Evolutionary conservation across 2,797 vertebrate genomes (phyloP), one percentile per base, ranked within the genome.

Genomic region (Cheirogaleus major): DNA sequence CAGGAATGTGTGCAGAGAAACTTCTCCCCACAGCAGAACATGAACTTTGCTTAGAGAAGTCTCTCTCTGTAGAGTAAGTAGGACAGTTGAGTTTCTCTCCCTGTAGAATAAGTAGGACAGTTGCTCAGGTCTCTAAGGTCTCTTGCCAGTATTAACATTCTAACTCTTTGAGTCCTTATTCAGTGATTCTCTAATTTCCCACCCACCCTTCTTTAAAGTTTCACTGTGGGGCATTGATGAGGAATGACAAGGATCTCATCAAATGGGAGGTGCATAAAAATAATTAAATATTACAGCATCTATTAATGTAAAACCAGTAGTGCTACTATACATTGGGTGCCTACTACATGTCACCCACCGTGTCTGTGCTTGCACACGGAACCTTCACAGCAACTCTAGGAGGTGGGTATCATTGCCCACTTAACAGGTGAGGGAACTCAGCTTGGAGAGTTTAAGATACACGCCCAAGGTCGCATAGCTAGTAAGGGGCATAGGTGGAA

Each of bases 31-130:
- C 13, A 20, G 15, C 59, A 55, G 27, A 96, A 84, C 76, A 89
- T 65, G 88, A 93, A 78, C 50, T 97, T 83, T 78, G 76, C 76
- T 97, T 73, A 89, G 15, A 91, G 59, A 86, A 91, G 5, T 72
- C 11, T 57, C 20, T 76, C 23, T 96, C 57, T 52, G 8, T 25
- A 48, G 93, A 95, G 84, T 22, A 91, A 95, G 50, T 43, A 73
- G 23, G n/a, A n/a, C 6, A 79, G 6, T 35, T 75, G 38, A n/a
- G n/a, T 35, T 83, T 94, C 14, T 91, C 17, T 83, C 52, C 35
- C 30, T 79, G 2, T 25, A 48, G 93, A 95, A 86, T 22, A 91
- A 95, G 50, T 43, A 73, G 23, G n/a, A n/a, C 6, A 79, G 6
- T 35, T 75, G 38, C 45, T 70, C 65, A 89, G 63, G 17, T 85